These are phyloP conservation scores for Capromys pilorides DNA, from an alignment of 2,797 vertebrate species.

Conservation along the genomic window DNA sequence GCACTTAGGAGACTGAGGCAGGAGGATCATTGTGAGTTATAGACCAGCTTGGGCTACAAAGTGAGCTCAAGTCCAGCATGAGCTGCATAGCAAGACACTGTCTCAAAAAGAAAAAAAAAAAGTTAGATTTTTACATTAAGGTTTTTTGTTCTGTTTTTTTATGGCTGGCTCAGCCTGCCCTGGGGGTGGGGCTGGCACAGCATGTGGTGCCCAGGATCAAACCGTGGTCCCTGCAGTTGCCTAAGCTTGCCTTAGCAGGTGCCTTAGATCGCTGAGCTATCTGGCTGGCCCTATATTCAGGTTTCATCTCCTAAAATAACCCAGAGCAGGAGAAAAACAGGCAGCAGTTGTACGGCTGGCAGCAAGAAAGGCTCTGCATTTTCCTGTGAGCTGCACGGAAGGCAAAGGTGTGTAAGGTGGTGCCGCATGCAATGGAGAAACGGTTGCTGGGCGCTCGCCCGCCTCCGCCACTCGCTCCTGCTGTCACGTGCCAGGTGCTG, in stretches of 20 bases:
- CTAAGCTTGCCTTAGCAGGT: too few relatives aligned
- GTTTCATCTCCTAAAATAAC: slow-evolving; percentile 16
- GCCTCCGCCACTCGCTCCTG: neutral
- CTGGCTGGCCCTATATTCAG: neutral
- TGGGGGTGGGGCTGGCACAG: too few relatives aligned
- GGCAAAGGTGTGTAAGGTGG: neutral
- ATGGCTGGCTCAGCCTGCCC: too few relatives aligned
- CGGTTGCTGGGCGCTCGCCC: neutral
- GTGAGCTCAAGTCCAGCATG: too few relatives aligned
- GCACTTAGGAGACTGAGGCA: too few relatives aligned
- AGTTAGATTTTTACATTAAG: slow-evolving; percentile 20
- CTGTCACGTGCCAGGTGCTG: neutral
- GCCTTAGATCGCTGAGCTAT: too few relatives aligned
- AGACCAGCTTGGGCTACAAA: too few relatives aligned
- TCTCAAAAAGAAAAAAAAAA: too few relatives aligned
- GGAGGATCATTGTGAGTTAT: too few relatives aligned
- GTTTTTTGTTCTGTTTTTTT: neutral
- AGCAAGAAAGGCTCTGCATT: neutral
- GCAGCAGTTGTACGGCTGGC: neutral
- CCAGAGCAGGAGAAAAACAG: neutral
- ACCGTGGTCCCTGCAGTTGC: too few relatives aligned
- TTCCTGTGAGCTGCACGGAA: neutral
- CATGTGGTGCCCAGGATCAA: too few relatives aligned
- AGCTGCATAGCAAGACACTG: too few relatives aligned
- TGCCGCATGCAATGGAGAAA: neutral